These are phyloP conservation scores for Drosophila parvula DNA, from an alignment of 1,140 invertebrate genomes.

Conservation along the genomic window DNA sequence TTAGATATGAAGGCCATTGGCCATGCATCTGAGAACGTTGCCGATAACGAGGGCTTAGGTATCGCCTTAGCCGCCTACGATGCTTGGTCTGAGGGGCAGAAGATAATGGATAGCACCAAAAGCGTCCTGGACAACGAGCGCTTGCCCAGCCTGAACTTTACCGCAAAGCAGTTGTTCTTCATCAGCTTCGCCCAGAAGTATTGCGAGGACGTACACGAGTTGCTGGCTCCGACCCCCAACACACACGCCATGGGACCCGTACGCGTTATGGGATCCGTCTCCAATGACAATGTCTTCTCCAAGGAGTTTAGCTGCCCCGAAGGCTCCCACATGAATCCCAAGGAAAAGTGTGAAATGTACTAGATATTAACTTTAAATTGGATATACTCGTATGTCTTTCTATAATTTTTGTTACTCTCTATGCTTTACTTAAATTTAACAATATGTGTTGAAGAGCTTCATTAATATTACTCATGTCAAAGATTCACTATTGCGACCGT, in stretches of 20 bases:
- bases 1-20: background rate
- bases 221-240: background rate
- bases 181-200: background rate
- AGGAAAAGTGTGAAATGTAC: background rate
- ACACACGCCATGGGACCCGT: background rate
- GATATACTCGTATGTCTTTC: background rate
- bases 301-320: background rate
- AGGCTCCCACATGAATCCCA: background rate
- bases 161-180: background rate
- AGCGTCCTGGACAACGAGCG: background rate
- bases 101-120: background rate
- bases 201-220: background rate
- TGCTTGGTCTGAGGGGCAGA: background rate
- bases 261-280: background rate
- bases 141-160: background rate
- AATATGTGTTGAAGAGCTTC: background rate
- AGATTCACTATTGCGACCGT: slow-evolving; percentile 18
- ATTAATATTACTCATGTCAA: background rate
- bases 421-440: background rate
- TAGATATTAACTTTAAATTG: background rate
- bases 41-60: background rate
- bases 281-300: background rate
- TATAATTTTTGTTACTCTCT: background rate
- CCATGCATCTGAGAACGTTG: background rate
- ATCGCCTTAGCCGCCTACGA: background rate